Percentiles rank a stretch among this genome's conserved stretches.
Evolutionary conservation across 2,888 invertebrate species (phyloP).

Genomic region (Heteromurus nitidus): DNA sequence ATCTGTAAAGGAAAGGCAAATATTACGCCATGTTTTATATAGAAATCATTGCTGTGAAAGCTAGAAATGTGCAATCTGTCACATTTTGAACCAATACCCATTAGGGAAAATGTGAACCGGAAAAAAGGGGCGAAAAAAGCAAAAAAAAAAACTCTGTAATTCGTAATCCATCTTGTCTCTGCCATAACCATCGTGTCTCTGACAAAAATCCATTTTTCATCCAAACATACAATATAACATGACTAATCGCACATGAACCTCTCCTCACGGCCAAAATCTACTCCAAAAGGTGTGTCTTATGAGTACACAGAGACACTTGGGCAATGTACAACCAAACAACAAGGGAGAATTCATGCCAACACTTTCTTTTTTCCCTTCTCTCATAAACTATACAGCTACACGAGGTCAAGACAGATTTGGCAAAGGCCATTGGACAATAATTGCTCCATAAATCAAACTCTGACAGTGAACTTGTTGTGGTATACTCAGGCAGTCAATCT

Average conservation of each 20-base stretch:
- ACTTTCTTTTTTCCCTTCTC: too few relatives aligned
- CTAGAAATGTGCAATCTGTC: conserved; percentile 10
- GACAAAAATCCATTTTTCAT: conserved; percentile 26
- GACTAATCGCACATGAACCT: not conserved
- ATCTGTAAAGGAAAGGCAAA: too few relatives aligned
- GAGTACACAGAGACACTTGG: too few relatives aligned
- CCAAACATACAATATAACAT: conserved; percentile 27
- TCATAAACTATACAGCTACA: not conserved
- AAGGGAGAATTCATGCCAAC: too few relatives aligned
- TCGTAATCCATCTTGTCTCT: conserved; percentile 31
- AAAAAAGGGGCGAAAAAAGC: conserved; percentile 7
- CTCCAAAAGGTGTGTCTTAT: too few relatives aligned
- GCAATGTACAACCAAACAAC: too few relatives aligned
- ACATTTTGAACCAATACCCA: conserved; percentile 13
- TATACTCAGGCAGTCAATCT: not conserved
- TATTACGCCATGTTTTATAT: too few relatives aligned
- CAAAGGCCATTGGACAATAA: conserved; percentile 39
- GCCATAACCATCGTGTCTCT: conserved; percentile 12
- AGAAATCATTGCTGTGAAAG: not conserved
- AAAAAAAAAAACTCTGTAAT: conserved; percentile 22
- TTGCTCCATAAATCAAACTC: conserved; percentile 54
- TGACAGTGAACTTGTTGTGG: conserved; percentile 6
- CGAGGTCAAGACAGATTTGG: conserved; percentile 25
- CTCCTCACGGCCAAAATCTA: too few relatives aligned
- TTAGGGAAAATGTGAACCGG: not conserved